These are phyloP conservation scores for Orthosia cruda DNA, from an alignment of 2,888 invertebrate species.

Conservation along the genomic window DNA sequence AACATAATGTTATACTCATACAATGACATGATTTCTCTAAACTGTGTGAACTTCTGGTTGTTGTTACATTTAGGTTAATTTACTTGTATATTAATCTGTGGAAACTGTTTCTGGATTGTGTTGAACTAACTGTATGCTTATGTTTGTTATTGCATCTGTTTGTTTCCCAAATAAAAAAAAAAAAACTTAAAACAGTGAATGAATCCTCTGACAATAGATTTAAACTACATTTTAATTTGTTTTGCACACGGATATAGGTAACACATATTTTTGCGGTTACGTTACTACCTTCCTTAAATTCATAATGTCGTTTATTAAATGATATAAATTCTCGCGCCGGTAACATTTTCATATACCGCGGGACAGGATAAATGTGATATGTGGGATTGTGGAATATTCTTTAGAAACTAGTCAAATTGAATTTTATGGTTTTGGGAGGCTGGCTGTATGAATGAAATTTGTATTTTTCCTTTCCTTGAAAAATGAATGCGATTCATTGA, in stretches of 20 bases:
- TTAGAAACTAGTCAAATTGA: slow-evolving; percentile 43
- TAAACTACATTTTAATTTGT: background rate
- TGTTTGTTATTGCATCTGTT: no score
- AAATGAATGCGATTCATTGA: slow-evolving; percentile 13
- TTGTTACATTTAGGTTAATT: no score
- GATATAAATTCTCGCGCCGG: slow-evolving; percentile 79
- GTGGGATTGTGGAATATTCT: slow-evolving; percentile 31
- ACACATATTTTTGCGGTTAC: slow-evolving; percentile 37
- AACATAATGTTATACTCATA: no score
- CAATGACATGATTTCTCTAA: no score
- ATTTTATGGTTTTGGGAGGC: slow-evolving; percentile 15
- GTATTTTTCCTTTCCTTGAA: background rate
- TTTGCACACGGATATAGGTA: slow-evolving; percentile 11
- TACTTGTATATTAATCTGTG: no score
- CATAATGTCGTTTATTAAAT: slow-evolving; percentile 78
- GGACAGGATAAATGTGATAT: slow-evolving; percentile 60
- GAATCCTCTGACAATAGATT: background rate
- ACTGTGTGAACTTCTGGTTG: no score
- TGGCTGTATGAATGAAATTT: background rate
- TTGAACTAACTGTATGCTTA: no score
- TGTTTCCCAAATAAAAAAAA: no score
- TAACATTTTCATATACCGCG: slow-evolving; percentile 70
- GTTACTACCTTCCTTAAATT: slow-evolving; percentile 40
- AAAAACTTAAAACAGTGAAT: slow-evolving; percentile 12
- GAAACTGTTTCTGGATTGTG: no score